Evolutionary conservation across 2,888 invertebrate genomes (phyloP), one percentile per base, ranked within the genome.

Genomic region (Perithous albicinctus): DNA sequence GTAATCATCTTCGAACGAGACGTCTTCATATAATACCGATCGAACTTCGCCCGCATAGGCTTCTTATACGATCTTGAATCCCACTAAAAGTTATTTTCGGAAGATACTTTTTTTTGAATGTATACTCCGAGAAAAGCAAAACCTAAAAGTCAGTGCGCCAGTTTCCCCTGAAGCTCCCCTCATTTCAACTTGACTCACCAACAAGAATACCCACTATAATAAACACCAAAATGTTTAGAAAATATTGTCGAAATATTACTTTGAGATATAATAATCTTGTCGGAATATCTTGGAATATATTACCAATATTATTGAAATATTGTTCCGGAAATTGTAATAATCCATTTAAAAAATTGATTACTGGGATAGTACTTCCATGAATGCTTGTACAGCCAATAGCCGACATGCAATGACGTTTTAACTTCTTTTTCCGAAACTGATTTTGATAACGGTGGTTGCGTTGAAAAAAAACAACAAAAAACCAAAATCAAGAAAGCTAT

Each of bases 1-100:
- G 23, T 63, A 73, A 73, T 63, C 51, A 73, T 73, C 51, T 70
- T 48, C 35, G 51, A 73, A 73, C 63, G 73, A 73, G 73, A 73
- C 73, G 73, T 73, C 61, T 48, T 73, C 48, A 51, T 63, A 73
- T 73, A 73, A 41, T 2, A 41, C 10, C n/a, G 2, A 41, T 41
- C 12, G 41, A 12, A 41, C 29, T 29, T 29, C 29, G 29, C 29
- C 5, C 29, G 29, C 29, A n/a, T n/a, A n/a, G n/a, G n/a, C n/a
- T n/a, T n/a, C n/a, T n/a, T n/a, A n/a, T n/a, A n/a, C n/a, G n/a
- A n/a, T n/a, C n/a, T n/a, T n/a, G n/a, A n/a, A n/a, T n/a, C n/a
- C n/a, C n/a, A n/a, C n/a, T n/a, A n/a, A n/a, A n/a, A n/a, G n/a
- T n/a, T n/a, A n/a, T n/a, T n/a, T n/a, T n/a, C n/a, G n/a, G n/a